phyloP scores from a whole-genome alignment of 2,113 vertebrate genomes.

The Pandion haliaetus region DNA sequence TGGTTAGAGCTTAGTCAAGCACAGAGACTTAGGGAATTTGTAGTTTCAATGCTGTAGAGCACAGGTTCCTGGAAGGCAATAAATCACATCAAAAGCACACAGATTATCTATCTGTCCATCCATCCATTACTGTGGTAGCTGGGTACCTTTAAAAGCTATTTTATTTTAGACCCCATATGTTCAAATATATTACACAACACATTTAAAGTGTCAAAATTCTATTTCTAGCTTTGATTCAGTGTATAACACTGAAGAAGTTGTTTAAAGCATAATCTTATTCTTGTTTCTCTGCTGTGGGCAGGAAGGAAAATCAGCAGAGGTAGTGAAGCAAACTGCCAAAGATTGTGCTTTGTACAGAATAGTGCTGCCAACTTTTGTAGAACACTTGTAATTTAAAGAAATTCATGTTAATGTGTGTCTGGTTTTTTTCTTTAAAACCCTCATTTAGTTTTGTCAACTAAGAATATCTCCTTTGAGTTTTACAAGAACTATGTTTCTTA shows the following conservation, averaged over 20 bases:
- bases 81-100: neutral
- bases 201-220: conserved; percentile 28
- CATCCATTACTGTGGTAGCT: neutral
- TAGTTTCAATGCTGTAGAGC: neutral
- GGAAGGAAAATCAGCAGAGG: neutral
- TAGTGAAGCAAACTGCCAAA: neutral
- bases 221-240: conserved; percentile 14
- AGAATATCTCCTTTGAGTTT: neutral
- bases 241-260: neutral
- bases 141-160: neutral
- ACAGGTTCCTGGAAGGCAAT: neutral
- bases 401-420: neutral
- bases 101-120: neutral
- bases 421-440: neutral
- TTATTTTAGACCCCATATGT: neutral
- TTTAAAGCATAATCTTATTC: neutral
- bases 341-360: neutral
- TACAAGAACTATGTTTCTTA: neutral
- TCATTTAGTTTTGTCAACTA: neutral
- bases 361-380: neutral
- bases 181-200: conserved; percentile 1
- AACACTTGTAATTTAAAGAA: neutral
- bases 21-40: neutral
- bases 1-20: neutral
- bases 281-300: neutral